Evolutionary conservation across 2,113 vertebrate species (phyloP).

Genomic region (Macroglossus sobrinus): DNA sequence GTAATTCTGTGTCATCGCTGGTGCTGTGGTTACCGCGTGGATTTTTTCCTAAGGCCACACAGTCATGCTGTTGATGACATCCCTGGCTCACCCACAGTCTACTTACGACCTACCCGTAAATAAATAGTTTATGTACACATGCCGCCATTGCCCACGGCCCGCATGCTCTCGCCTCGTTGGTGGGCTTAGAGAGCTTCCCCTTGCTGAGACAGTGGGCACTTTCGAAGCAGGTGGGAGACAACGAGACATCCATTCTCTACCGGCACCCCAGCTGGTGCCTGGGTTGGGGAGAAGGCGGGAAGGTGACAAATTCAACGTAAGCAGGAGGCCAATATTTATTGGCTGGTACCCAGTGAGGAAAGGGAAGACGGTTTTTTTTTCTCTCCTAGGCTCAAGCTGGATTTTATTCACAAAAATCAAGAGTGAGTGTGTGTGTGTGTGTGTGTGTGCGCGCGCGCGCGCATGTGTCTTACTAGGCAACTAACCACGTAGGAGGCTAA

Average conservation of each 20-base stretch:
- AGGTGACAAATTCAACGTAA: background rate
- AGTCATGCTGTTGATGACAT: background rate
- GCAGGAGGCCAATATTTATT: background rate
- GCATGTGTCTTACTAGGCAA: background rate
- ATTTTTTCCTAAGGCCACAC: background rate
- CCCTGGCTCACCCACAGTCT: background rate
- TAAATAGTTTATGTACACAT: background rate
- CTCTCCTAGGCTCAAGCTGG: background rate
- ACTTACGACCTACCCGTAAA: background rate
- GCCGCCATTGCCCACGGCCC: background rate
- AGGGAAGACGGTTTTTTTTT: background rate
- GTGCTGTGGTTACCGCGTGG: background rate
- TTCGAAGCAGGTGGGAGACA: constrained; percentile 37
- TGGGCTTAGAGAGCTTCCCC: background rate
- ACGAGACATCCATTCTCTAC: background rate
- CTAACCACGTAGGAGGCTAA: background rate
- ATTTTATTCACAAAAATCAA: background rate
- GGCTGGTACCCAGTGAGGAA: background rate
- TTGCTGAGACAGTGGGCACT: constrained; percentile 29
- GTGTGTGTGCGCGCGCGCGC: background rate
- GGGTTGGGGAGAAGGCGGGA: constrained; percentile 15
- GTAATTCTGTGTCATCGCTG: rapidly evolving
- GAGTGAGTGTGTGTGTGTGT: background rate
- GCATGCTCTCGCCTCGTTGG: background rate
- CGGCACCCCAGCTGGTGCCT: background rate